Percentiles rank a stretch among this genome's conserved stretches.
Conservation (phyloP, 2,113 vertebrate genomes). For the Smithornis capensis region DNA sequence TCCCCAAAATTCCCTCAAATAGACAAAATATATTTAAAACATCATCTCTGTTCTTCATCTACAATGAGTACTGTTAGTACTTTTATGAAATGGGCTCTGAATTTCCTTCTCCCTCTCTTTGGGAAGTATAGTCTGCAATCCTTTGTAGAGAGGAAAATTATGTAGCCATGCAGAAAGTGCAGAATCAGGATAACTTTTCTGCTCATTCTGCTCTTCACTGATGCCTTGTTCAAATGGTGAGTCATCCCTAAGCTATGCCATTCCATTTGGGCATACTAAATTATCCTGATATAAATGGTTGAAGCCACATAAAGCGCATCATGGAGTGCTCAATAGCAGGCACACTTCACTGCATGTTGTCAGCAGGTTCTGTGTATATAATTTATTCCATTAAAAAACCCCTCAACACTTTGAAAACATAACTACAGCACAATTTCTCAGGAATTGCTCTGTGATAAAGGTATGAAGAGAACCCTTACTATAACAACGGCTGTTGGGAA, state of each 20-base stretch:
- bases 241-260: background rate
- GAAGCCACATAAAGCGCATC: background rate
- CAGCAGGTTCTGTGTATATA: background rate
- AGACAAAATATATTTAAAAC: background rate
- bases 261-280: conserved; percentile 22
- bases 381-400: background rate
- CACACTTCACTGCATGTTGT: background rate
- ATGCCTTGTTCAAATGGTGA: background rate
- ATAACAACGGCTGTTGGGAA: background rate
- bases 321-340: background rate
- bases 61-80: rapidly evolving
- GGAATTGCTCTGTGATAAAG: background rate
- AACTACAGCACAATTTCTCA: background rate
- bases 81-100: background rate
- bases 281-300: conserved; percentile 41
- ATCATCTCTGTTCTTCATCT: background rate
- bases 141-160: background rate
- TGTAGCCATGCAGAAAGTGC: background rate
- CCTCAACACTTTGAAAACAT: background rate
- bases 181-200: background rate
- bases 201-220: background rate
- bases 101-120: rapidly evolving
- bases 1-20: background rate
- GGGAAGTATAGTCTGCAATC: background rate
- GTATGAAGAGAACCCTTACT: background rate